Evolutionary conservation across 2,888 invertebrate genomes (phyloP).

Genomic region (Augiades crinisus): DNA sequence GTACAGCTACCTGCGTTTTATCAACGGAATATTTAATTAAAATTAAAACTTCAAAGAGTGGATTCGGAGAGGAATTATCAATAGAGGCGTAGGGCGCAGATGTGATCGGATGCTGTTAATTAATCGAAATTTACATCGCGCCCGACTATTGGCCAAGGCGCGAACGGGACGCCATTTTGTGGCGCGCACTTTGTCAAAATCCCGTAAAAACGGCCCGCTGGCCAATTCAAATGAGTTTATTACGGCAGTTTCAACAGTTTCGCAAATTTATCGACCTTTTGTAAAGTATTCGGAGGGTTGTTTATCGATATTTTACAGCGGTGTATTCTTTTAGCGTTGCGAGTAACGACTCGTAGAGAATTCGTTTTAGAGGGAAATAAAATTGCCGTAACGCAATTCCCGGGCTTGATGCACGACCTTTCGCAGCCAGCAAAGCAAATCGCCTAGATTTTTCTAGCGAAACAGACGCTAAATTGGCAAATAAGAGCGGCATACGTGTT

Average conservation of each 20-base stretch:
- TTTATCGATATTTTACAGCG: conserved; percentile 17
- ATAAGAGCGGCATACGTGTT: conserved; percentile 40
- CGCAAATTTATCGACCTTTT: conserved; percentile 20
- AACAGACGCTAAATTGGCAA: conserved; percentile 51
- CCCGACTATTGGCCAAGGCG: conserved; percentile 28
- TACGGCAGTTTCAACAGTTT: conserved; percentile 24
- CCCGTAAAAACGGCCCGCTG: conserved; percentile 8
- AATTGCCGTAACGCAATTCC: conserved; percentile 45
- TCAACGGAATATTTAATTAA: conserved; percentile 39
- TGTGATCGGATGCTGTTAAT: conserved; percentile 43
- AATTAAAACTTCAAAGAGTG: conserved; percentile 35
- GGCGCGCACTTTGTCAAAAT: conserved; percentile 16
- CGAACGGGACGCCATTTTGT: conserved; percentile 32
- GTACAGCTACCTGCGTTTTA: conserved; percentile 16
- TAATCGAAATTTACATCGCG: conserved; percentile 40
- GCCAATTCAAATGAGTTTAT: conserved; percentile 25
- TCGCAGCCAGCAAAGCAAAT: conserved; percentile 45
- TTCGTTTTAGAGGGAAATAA: conserved; percentile 40
- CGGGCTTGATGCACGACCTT: conserved; percentile 40
- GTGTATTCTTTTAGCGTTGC: conserved; percentile 4
- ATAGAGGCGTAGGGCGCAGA: conserved; percentile 39
- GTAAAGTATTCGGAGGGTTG: conserved; percentile 8
- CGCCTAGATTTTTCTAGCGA: conserved; percentile 49
- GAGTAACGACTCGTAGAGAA: conserved; percentile 44
- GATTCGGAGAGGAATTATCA: conserved; percentile 37